Percentiles rank a stretch among this genome's conserved stretches.
Conservation (phyloP, 2,797 vertebrate species). For the Rhabdophis nuchalis region DNA sequence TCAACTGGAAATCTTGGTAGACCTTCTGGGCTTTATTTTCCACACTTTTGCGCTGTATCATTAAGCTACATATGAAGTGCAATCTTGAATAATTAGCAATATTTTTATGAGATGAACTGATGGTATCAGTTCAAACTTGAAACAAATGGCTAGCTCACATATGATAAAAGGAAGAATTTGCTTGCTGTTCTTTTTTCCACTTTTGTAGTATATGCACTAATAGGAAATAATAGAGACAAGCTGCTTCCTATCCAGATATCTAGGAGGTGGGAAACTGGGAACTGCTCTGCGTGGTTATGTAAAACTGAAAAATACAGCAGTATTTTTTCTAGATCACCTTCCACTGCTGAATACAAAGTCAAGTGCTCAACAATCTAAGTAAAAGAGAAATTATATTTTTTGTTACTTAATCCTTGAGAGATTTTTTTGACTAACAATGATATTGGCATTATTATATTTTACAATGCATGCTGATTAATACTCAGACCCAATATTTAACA, state of each 20-base stretch:
- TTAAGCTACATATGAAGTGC: neutral
- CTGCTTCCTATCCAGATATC: neutral
- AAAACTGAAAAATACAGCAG: neutral
- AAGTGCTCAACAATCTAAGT: neutral
- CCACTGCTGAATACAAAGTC: neutral
- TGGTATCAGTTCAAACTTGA: neutral
- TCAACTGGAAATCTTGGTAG: neutral
- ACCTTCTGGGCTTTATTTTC: neutral
- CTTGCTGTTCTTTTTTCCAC: neutral
- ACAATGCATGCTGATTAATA: conserved; percentile 10
- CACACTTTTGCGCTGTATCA: neutral
- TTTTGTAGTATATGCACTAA: neutral
- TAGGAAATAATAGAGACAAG: neutral
- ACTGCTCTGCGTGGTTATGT: neutral
- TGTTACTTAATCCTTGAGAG: conserved; percentile 17
- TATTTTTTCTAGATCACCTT: neutral
- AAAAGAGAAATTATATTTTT: conserved; percentile 16
- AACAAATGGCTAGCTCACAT: neutral
- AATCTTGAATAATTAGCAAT: neutral
- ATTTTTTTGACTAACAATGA: neutral
- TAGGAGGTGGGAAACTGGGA: neutral
- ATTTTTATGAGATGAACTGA: neutral
- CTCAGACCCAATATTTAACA: conserved; percentile 14
- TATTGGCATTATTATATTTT: conserved; percentile 15
- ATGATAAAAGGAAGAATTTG: neutral